These are phyloP conservation scores for Hypsopygia costalis DNA, from an alignment of 2,888 invertebrate genomes.

Conservation along the genomic window DNA sequence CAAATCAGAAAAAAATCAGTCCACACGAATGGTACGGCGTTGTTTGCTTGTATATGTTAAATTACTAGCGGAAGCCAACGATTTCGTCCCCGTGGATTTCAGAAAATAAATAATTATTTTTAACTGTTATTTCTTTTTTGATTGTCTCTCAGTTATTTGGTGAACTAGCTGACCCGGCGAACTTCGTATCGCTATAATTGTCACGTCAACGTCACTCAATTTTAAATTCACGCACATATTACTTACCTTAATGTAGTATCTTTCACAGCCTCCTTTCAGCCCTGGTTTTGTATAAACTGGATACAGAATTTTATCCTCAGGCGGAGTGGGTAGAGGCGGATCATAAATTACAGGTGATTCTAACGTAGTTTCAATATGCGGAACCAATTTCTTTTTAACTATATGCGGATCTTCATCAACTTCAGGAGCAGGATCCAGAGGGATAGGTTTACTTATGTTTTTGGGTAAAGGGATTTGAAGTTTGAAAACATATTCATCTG, in stretches of 20 bases:
- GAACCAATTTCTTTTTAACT: conserved; percentile 57
- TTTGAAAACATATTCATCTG: conserved; percentile 67
- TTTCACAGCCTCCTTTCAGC: conserved; percentile 39
- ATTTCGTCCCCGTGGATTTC: too few relatives aligned
- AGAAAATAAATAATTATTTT: too few relatives aligned
- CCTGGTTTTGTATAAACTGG: conserved; percentile 49
- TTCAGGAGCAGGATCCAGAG: conserved; percentile 34
- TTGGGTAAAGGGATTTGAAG: conserved; percentile 54
- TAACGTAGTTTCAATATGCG: conserved; percentile 54
- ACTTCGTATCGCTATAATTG: too few relatives aligned
- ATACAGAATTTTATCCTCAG: conserved; percentile 30
- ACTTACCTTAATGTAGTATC: conserved; percentile 36
- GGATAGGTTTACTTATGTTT: conserved; percentile 38
- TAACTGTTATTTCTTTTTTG: too few relatives aligned
- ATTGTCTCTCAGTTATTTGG: too few relatives aligned
- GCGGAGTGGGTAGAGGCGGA: conserved; percentile 54
- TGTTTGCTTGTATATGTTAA: too few relatives aligned
- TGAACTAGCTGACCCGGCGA: too few relatives aligned
- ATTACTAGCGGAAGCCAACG: too few relatives aligned
- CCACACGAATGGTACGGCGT: too few relatives aligned
- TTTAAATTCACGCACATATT: too few relatives aligned
- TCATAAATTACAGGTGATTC: conserved; percentile 51
- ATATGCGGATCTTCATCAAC: conserved; percentile 55
- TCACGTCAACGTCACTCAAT: too few relatives aligned
- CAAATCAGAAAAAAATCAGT: too few relatives aligned